A percentile compares a stretch with the other conserved stretches of the same genome.
Evolutionary conservation across 1,140 invertebrate genomes (phyloP).

Genomic region (Steinernema khuongi): DNA sequence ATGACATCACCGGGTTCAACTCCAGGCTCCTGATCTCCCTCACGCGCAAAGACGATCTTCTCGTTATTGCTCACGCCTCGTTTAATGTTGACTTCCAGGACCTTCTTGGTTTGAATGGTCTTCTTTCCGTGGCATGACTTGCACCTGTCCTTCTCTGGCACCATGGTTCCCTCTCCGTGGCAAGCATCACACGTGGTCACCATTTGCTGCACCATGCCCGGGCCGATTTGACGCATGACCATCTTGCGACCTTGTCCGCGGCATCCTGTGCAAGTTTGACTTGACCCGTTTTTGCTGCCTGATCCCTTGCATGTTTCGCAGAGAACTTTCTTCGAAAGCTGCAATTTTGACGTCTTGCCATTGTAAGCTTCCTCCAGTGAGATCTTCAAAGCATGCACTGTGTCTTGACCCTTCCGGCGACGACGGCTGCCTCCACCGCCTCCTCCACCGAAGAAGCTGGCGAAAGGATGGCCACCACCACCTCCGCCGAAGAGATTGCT

Average conservation of each 20-base stretch:
- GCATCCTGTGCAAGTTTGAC: slow-evolving; percentile 56
- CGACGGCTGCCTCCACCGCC: slow-evolving; percentile 20
- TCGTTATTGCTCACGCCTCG: slow-evolving; percentile 65
- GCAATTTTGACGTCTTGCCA: slow-evolving; percentile 62
- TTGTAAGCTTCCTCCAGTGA: slow-evolving; percentile 62
- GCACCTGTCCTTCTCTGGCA: slow-evolving; percentile 75
- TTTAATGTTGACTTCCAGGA: slow-evolving; percentile 65
- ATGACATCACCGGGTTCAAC: slow-evolving; percentile 64
- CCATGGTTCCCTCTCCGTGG: slow-evolving; percentile 62
- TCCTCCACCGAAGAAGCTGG: slow-evolving; percentile 34
- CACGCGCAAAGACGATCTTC: slow-evolving; percentile 59
- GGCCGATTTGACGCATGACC: slow-evolving; percentile 60
- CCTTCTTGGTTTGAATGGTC: slow-evolving; percentile 63
- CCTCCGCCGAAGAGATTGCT: slow-evolving; percentile 45
- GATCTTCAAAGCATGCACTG: slow-evolving; percentile 57
- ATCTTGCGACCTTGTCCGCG: slow-evolving; percentile 61
- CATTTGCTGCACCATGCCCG: slow-evolving; percentile 63
- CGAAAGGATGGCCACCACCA: slow-evolving; percentile 35
- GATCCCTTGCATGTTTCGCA: slow-evolving; percentile 62
- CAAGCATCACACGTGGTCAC: slow-evolving; percentile 60
- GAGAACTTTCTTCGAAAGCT: slow-evolving; percentile 61
- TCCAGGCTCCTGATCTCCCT: slow-evolving; percentile 64
- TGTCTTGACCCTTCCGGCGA: slow-evolving; percentile 51
- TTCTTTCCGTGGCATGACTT: slow-evolving; percentile 68
- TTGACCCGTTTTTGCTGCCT: slow-evolving; percentile 58